phyloP scores from a whole-genome alignment of 2,797 vertebrate genomes.

The Microctenopoma steveboyesi region DNA sequence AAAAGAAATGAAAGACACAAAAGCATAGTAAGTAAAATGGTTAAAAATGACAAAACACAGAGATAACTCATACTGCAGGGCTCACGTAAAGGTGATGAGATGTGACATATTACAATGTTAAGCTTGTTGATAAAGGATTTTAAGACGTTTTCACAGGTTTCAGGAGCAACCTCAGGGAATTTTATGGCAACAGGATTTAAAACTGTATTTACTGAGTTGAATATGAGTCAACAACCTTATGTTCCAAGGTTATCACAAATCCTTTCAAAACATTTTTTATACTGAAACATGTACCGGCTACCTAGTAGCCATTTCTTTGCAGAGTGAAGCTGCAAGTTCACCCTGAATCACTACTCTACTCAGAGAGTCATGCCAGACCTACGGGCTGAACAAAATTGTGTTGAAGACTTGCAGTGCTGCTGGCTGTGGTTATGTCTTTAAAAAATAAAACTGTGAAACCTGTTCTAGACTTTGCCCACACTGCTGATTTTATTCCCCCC shows the following conservation, averaged over 20 bases:
- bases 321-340: background rate
- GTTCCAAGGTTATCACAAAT: background rate
- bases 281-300: background rate
- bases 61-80: too few relatives aligned
- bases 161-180: too few relatives aligned
- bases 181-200: background rate
- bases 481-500: background rate
- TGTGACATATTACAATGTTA: too few relatives aligned
- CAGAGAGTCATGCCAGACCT: slow-evolving; percentile 1
- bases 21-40: too few relatives aligned
- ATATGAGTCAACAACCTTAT: background rate
- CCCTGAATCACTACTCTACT: background rate
- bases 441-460: slow-evolving; percentile 2
- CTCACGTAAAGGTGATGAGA: too few relatives aligned
- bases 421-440: background rate
- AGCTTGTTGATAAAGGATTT: too few relatives aligned
- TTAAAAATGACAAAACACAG: too few relatives aligned
- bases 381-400: slow-evolving; percentile 4
- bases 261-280: background rate
- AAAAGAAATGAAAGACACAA: too few relatives aligned
- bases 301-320: background rate
- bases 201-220: background rate
- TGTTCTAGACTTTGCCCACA: background rate
- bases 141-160: too few relatives aligned
- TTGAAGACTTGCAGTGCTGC: background rate